Percentiles rank a stretch among this genome's conserved stretches.
Evolutionary conservation across 2,797 vertebrate genomes (phyloP).

Genomic region (Rhincodon typus): DNA sequence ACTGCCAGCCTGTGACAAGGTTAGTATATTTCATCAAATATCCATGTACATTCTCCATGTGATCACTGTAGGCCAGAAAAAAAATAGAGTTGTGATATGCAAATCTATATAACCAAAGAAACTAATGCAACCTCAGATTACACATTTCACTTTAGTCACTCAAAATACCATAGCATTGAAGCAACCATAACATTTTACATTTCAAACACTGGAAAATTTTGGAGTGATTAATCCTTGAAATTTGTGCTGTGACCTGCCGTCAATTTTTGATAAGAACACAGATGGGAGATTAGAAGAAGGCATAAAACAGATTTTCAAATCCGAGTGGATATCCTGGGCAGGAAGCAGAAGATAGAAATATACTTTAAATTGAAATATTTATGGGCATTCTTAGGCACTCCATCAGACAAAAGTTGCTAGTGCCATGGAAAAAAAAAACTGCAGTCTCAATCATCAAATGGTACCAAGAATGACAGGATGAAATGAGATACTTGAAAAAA

Average conservation of each 20-base stretch:
- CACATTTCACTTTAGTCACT: not conserved
- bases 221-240: not conserved
- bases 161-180: slow-evolving; percentile 38
- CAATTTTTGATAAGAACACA: not conserved
- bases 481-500: not conserved
- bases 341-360: not conserved
- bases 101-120: not conserved
- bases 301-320: not conserved
- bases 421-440: not conserved
- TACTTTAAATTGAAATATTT: not conserved
- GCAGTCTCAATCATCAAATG: not conserved
- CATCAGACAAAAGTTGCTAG: not conserved
- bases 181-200: slow-evolving; percentile 38
- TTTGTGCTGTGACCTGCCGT: not conserved
- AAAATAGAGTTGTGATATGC: slow-evolving; percentile 15
- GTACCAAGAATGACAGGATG: not conserved
- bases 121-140: not conserved
- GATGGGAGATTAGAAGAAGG: not conserved
- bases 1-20: slow-evolving; percentile 98
- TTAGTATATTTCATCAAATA: slow-evolving; percentile 99
- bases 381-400: not conserved
- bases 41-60: slow-evolving; percentile 95
- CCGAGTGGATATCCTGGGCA: not conserved
- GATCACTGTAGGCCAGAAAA: slow-evolving; percentile 65
- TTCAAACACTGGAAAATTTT: slow-evolving; percentile 35